These are phyloP conservation scores for Dendrophyllia cribrosa DNA, from an alignment of 64 coral and sea anemone genomes.

Conservation along the genomic window DNA sequence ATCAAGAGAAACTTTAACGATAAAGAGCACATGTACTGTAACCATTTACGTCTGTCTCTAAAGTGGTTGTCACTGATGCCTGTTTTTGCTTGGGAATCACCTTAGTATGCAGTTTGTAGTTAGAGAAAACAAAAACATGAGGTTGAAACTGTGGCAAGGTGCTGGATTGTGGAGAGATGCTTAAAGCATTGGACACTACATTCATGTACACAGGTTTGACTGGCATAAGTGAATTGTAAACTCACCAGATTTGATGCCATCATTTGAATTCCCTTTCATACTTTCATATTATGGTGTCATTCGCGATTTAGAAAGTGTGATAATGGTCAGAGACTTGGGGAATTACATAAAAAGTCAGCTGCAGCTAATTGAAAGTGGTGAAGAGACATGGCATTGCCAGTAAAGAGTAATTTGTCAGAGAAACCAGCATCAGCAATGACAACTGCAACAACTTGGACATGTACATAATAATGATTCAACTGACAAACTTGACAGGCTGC, in stretches of 20 bases:
- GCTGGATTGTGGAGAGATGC: not conserved
- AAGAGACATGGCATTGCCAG: not conserved
- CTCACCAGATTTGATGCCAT: not conserved
- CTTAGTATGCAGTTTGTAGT: slow-evolving; percentile 2
- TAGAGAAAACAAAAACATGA: not conserved
- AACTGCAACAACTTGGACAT: not conserved
- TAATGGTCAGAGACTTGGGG: not conserved
- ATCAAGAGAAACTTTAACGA: slow-evolving; percentile 38
- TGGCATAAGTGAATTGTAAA: not conserved
- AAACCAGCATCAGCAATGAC: not conserved
- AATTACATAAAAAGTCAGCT: not conserved
- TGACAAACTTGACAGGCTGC: not conserved
- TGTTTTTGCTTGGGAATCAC: not conserved
- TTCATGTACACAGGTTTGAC: not conserved
- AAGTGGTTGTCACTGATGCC: not conserved
- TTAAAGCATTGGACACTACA: not conserved
- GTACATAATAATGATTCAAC: not conserved
- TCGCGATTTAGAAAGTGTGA: not conserved
- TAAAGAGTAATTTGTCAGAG: not conserved
- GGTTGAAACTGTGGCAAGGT: too few relatives aligned
- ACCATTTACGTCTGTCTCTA: too few relatives aligned
- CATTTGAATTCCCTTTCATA: not conserved
- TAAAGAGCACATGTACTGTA: not conserved
- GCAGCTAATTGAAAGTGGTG: not conserved
- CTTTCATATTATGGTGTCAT: not conserved